Conservation (phyloP, 2,888 invertebrate species). For the Eristalinus aeneus region DNA sequence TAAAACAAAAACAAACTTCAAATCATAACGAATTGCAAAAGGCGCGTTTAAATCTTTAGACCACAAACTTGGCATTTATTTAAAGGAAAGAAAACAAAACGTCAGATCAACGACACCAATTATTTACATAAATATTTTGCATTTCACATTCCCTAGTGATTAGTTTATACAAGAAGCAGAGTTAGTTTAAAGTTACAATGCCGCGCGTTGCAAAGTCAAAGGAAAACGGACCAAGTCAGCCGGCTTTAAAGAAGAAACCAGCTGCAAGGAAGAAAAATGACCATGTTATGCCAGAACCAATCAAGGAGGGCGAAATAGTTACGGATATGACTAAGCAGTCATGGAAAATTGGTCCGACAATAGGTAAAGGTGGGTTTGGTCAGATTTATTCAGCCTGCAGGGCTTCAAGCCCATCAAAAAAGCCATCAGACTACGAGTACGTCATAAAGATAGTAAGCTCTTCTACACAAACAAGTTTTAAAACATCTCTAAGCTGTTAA, state of each 20-base stretch:
- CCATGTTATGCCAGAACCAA: constrained; percentile 78
- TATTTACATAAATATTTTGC: neutral
- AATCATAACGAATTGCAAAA: constrained; percentile 46
- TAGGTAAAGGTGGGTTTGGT: constrained; percentile 96
- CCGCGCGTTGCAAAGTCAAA: constrained; percentile 68
- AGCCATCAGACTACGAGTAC: constrained; percentile 83
- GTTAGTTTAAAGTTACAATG: constrained; percentile 44
- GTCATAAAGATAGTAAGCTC: constrained; percentile 90
- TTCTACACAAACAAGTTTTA: neutral
- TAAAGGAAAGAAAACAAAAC: neutral
- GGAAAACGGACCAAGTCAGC: constrained; percentile 31
- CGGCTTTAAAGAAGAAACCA: constrained; percentile 70
- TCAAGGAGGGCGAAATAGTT: constrained; percentile 86
- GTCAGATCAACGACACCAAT: neutral
- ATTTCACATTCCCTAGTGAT: neutral
- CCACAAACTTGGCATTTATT: neutral
- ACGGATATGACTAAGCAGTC: constrained; percentile 88
- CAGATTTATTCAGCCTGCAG: constrained; percentile 93
- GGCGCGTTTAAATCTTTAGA: constrained; percentile 42
- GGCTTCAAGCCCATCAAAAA: constrained; percentile 82
- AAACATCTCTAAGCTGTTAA: neutral
- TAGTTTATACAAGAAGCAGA: neutral
- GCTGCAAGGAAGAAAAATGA: constrained; percentile 75
- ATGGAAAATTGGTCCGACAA: constrained; percentile 93
- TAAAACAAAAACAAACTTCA: constrained; percentile 60